Base-by-base conservation (phyloP, 2,888 invertebrate genomes). In the Athalia rosae region DNA sequence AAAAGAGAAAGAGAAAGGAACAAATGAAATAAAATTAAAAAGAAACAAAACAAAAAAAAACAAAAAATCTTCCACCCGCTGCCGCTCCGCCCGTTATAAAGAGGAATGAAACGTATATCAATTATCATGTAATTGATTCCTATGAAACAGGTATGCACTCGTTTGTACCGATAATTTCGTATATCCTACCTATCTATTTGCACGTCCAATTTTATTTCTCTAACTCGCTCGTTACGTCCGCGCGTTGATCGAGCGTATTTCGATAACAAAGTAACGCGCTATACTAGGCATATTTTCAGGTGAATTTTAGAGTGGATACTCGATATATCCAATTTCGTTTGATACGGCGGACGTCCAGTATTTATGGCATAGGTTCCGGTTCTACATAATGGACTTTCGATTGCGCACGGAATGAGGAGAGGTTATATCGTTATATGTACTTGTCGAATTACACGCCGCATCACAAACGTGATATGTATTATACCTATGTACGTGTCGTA, bases 251-350 rank as follows among this genome's bases (percentile, higher is more conserved):
- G 58, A 58, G 11, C 7, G 71, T 45, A 28, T 28, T n/a, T 61
- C 50, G 58, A 43, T 71, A 13, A 56, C 28, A 28, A 28, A 28
- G 13, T 58, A 45, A 9, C 43, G 15, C 11, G 15, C 11, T n/a
- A 11, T 11, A 11, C n/a, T 28, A 43, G 58, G 45, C 56, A 43
- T 71, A 56, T 71, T 45, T 71, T 58, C 71, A 15, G 13, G 0
- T 43, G n/a, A 71, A 71, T 58, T 71, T 71, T 9, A 56, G 71
- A 71, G 71, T 71, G 71, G 71, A 71, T 28, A 56, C 71, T 56
- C 71, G 45, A 71, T 71, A 58, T 7, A 13, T 43, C 56, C 41
- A 58, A 43, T 58, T 58, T 56, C 71, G 43, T 71, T 71, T 71
- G 71, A 71, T 56, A 71, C 71, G 45, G 71, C 71, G 45, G 71